Percentiles rank a stretch among this genome's conserved stretches.
Conservation (phyloP, 2,113 vertebrate species). For the Syrmaticus mikado region DNA sequence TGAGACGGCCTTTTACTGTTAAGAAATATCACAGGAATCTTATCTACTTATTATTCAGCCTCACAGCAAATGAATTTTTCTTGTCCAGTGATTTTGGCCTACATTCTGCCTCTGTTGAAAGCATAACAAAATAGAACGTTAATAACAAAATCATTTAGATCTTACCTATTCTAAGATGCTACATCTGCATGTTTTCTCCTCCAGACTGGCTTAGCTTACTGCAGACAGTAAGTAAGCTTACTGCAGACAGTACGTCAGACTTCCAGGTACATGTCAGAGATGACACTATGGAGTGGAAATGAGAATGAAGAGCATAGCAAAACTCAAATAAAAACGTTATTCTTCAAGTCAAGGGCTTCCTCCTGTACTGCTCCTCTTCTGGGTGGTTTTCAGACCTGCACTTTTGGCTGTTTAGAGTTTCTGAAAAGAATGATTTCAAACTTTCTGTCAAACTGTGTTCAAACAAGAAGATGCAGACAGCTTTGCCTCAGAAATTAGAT, state of each 20-base stretch:
- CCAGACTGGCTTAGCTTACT: background rate
- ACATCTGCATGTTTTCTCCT: background rate
- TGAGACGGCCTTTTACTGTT: background rate
- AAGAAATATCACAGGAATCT: background rate
- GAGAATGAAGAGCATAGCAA: background rate
- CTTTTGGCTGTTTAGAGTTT: background rate
- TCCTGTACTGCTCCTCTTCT: background rate
- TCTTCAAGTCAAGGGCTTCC: background rate
- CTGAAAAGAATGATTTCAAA: background rate
- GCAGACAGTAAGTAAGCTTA: background rate
- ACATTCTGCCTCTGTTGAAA: background rate
- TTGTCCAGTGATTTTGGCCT: background rate
- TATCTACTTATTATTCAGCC: background rate
- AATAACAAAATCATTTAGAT: fast-evolving
- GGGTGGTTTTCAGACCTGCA: background rate
- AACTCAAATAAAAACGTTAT: background rate
- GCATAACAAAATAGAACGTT: background rate
- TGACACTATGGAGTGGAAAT: background rate
- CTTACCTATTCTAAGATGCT: background rate
- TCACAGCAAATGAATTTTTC: background rate
- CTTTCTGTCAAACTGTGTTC: background rate
- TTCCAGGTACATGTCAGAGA: background rate
- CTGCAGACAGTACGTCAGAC: background rate
- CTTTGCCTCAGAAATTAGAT: background rate
- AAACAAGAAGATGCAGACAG: background rate